These are phyloP conservation scores for Micrasema longulum DNA, from an alignment of 1,140 invertebrate genomes.

Conservation along the genomic window DNA sequence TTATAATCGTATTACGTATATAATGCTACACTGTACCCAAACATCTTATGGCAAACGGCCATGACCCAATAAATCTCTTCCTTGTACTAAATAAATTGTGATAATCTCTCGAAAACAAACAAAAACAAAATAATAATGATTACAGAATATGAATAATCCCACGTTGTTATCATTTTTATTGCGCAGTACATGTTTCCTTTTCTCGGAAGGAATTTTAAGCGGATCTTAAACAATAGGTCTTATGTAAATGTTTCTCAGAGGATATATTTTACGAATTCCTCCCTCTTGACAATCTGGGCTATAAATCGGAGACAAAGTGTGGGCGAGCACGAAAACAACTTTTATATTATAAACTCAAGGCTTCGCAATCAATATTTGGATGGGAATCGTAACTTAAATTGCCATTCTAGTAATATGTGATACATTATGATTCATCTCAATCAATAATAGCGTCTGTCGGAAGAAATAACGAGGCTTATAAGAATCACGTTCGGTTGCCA, in stretches of 20 bases:
- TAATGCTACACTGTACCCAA: too few relatives aligned
- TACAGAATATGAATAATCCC: not conserved
- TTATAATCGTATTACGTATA: too few relatives aligned
- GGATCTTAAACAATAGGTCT: not conserved
- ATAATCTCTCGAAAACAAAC: too few relatives aligned
- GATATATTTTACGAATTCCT: not conserved
- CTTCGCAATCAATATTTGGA: conserved; percentile 16
- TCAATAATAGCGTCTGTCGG: conserved; percentile 2
- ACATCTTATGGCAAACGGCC: too few relatives aligned
- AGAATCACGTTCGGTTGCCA: conserved; percentile 5
- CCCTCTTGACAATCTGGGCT: conserved; percentile 1
- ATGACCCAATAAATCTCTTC: too few relatives aligned
- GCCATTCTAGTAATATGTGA: not conserved
- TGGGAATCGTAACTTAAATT: conserved; percentile 11
- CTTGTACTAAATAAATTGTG: too few relatives aligned
- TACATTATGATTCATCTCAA: conserved; percentile 19
- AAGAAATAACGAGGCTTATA: conserved; percentile 9
- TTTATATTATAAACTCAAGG: conserved; percentile 23
- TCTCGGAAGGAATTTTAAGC: not conserved
- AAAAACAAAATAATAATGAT: too few relatives aligned
- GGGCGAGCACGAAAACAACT: conserved; percentile 19
- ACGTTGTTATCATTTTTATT: not conserved
- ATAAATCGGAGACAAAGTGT: not conserved
- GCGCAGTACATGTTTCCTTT: not conserved
- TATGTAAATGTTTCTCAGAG: not conserved